Conservation (phyloP, 2,113 vertebrate genomes). For the Neofelis nebulosa region DNA sequence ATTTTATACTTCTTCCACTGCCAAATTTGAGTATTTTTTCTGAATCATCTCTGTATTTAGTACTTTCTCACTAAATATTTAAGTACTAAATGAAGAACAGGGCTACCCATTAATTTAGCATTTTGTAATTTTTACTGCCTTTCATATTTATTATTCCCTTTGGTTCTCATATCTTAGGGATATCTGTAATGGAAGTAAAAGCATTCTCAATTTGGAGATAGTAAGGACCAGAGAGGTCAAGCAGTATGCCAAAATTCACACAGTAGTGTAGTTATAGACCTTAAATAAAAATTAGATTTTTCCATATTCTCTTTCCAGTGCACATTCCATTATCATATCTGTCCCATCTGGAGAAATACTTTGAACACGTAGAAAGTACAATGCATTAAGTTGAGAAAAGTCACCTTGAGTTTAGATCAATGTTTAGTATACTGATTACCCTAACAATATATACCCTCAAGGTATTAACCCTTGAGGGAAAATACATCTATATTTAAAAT, state of each 20-base stretch:
- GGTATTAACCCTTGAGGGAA: not conserved
- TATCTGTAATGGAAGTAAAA: not conserved
- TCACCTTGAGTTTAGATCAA: not conserved
- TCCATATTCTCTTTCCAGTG: not conserved
- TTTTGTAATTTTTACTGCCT: not conserved
- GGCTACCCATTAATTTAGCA: not conserved
- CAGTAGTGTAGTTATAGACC: not conserved
- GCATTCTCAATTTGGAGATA: not conserved
- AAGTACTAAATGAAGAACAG: not conserved
- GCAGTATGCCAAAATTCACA: not conserved
- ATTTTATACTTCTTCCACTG: not conserved
- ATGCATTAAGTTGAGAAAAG: not conserved
- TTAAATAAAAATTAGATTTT: not conserved
- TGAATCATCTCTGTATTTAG: not conserved
- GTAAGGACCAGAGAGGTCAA: not conserved
- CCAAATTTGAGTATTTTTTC: not conserved
- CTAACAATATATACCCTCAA: not conserved
- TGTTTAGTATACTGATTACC: not conserved
- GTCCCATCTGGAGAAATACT: not conserved
- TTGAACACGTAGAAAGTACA: not conserved
- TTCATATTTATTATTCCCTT: not conserved
- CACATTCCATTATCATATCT: not conserved
- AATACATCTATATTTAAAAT: not conserved
- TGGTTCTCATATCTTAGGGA: not conserved
- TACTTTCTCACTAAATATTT: conserved; percentile 2